Percentiles rank a stretch among this genome's conserved stretches.
Evolutionary conservation across 2,113 vertebrate genomes (phyloP).

Genomic region (Pyrgilauda ruficollis): DNA sequence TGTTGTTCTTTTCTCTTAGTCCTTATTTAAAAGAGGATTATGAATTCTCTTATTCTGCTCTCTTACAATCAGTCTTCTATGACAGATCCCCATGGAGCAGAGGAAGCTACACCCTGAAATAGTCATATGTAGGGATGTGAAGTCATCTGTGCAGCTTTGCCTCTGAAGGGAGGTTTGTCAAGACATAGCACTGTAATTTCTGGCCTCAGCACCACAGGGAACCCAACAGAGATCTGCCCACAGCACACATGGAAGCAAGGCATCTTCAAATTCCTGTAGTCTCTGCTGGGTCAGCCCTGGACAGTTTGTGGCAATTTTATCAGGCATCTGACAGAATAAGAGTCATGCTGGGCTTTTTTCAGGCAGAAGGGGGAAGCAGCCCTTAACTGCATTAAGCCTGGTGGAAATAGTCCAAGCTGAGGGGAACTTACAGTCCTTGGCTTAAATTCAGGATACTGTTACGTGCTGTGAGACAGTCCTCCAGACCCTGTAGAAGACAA

Average conservation of each 20-base stretch:
- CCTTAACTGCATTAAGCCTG: neutral
- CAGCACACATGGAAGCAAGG: neutral
- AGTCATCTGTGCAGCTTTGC: neutral
- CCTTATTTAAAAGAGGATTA: neutral
- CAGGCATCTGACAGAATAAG: neutral
- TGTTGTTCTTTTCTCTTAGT: neutral
- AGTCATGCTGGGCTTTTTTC: neutral
- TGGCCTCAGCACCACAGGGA: neutral
- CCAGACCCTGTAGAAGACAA: neutral
- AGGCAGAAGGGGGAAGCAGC: neutral
- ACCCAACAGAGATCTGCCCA: neutral
- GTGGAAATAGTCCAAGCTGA: neutral
- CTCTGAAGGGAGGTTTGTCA: constrained; percentile 1
- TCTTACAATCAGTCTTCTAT: neutral
- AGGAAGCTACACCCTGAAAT: constrained; percentile 36
- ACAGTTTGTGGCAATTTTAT: neutral
- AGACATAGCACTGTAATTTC: neutral
- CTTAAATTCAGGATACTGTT: neutral
- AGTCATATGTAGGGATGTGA: neutral
- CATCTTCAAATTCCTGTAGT: neutral
- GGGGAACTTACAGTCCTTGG: neutral
- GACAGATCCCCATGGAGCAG: neutral
- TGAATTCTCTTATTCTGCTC: neutral
- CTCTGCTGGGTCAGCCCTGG: neutral
- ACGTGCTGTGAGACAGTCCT: neutral